phyloP scores from a whole-genome alignment of 2,888 invertebrate genomes.

The Hypselothyrea guttata region DNA sequence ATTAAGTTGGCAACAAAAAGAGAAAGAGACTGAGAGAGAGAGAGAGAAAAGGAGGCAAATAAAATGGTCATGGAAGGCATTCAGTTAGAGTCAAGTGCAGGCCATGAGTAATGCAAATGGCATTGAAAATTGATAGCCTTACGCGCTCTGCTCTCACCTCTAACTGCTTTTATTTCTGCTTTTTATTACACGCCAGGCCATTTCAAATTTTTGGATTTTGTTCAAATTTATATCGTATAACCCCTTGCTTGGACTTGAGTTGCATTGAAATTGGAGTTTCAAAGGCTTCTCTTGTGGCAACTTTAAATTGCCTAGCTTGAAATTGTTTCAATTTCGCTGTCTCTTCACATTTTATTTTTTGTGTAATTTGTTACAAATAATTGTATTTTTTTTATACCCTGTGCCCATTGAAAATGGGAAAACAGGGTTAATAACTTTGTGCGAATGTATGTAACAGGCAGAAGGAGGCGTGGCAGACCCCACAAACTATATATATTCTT shows the following conservation, averaged over 20 bases:
- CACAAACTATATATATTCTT: no score
- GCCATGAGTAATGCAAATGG: conserved; percentile 62
- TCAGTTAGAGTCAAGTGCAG: conserved; percentile 31
- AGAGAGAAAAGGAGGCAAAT: not conserved
- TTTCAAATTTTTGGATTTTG: conserved; percentile 28
- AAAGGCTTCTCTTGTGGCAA: conserved; percentile 18
- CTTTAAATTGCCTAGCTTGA: no score
- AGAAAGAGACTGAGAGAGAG: not conserved
- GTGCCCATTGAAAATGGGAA: no score
- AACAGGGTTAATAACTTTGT: no score
- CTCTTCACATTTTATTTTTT: no score
- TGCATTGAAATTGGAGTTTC: conserved; percentile 8
- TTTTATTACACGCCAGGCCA: not conserved
- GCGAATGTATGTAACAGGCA: no score
- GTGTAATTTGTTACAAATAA: no score
- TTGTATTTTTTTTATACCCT: no score
- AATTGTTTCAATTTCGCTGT: no score
- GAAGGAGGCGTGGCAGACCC: no score
- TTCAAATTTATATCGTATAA: not conserved
- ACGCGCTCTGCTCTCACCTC: not conserved
- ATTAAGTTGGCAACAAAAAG: conserved; percentile 21
- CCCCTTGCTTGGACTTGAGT: conserved; percentile 12
- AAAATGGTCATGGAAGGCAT: conserved; percentile 21
- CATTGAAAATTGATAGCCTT: conserved; percentile 52
- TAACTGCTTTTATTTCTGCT: not conserved